These are phyloP conservation scores for Catocala nupta DNA, from an alignment of 2,888 invertebrate species.

Conservation along the genomic window DNA sequence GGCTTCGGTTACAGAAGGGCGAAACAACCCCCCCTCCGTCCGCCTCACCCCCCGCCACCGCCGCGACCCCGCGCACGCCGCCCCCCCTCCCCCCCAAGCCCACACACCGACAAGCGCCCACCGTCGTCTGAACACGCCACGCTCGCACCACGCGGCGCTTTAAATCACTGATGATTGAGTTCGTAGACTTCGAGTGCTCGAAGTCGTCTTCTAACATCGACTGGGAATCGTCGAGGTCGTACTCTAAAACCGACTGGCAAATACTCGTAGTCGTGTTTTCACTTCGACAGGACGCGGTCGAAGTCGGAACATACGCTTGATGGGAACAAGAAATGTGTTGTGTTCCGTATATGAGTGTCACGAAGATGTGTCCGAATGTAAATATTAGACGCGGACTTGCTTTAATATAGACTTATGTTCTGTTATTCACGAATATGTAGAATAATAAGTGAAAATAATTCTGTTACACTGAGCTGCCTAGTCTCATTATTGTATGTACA, in stretches of 20 bases:
- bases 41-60: conserved; percentile 70
- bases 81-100: conserved; percentile 80
- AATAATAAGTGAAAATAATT: conserved; percentile 14
- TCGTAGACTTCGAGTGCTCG: conserved; percentile 3
- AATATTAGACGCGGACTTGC: conserved; percentile 11
- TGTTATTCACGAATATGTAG: conserved; percentile 19
- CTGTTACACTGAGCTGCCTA: conserved; percentile 18
- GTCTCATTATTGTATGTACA: conserved; percentile 54
- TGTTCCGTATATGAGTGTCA: background rate
- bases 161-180: conserved; percentile 19
- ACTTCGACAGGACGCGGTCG: conserved; percentile 10
- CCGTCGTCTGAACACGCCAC: conserved; percentile 62
- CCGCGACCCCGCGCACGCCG: conserved; percentile 67
- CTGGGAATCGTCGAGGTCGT: conserved; percentile 15
- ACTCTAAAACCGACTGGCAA: background rate
- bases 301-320: conserved; percentile 7
- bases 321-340: background rate
- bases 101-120: conserved; percentile 63
- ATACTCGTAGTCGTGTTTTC: no score
- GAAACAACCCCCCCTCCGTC: conserved; percentile 50
- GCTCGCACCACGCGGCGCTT: background rate
- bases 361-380: conserved; percentile 13
- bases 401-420: background rate
- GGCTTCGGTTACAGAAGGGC: conserved; percentile 58
- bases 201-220: background rate